Evolutionary conservation across 2,797 vertebrate species (phyloP).

Genomic region (Heterohyrax brucei): DNA sequence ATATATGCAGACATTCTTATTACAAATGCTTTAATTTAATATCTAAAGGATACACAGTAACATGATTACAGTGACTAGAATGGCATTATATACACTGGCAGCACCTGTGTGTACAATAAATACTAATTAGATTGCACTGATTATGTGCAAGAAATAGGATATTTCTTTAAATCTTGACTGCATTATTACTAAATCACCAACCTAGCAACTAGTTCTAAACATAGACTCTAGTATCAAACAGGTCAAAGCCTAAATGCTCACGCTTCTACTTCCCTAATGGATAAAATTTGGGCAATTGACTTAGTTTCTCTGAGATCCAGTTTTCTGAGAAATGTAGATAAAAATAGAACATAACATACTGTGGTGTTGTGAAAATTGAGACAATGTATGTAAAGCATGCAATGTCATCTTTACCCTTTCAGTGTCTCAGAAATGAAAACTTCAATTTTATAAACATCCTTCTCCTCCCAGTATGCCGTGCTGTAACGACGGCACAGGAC

Average conservation of each 20-base stretch:
- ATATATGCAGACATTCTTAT: conserved; percentile 64
- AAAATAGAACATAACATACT: background rate
- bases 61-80: background rate
- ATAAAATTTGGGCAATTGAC: background rate
- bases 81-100: background rate
- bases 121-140: conserved; percentile 59
- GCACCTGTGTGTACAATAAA: conserved; percentile 25
- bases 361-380: background rate
- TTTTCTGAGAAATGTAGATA: conserved; percentile 31
- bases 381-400: background rate
- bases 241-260: background rate
- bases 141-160: conserved; percentile 25
- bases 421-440: conserved; percentile 1
- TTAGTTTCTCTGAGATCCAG: background rate
- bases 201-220: background rate
- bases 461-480: background rate
- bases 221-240: background rate
- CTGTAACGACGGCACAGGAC: too few relatives aligned
- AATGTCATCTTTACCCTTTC: background rate
- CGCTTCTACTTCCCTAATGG: background rate
- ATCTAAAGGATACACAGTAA: conserved; percentile 41
- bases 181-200: conserved; percentile 43
- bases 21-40: conserved; percentile 49
- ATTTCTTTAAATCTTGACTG: conserved; percentile 46
- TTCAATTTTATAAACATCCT: background rate